phyloP scores from a whole-genome alignment of 2,113 vertebrate species.

The Coreoperca whiteheadi region DNA sequence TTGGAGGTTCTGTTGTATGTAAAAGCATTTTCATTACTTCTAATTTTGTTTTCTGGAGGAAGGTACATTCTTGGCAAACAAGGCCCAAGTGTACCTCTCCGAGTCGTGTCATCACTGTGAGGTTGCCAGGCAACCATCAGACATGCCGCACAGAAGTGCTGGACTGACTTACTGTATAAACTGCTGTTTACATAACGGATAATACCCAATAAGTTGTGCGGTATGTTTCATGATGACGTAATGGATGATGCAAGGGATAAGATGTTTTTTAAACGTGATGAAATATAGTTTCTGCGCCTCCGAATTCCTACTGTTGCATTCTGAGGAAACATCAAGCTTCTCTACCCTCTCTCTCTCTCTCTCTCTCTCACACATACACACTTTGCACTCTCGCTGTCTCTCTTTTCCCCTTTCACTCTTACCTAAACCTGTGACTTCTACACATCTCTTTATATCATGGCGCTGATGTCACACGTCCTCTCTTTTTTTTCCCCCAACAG shows the following conservation, averaged over 20 bases:
- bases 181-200: no score
- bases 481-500: background rate
- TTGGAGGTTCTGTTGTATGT: no score
- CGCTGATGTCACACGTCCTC: background rate
- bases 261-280: background rate
- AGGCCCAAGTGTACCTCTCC: no score
- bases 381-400: no score
- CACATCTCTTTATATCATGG: background rate
- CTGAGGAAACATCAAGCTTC: background rate
- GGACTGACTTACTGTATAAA: no score
- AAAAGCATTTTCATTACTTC: no score
- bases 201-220: no score
- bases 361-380: background rate
- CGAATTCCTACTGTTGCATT: background rate
- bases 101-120: no score
- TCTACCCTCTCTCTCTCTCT: background rate
- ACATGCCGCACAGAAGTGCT: no score
- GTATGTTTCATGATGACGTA: background rate
- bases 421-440: background rate
- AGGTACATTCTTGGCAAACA: no score
- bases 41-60: no score
- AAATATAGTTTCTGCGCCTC: background rate
- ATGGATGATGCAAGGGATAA: background rate
- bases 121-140: no score
- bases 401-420: background rate